A percentile compares a stretch with the other conserved stretches of the same genome.
Conservation (phyloP, 2,888 invertebrate genomes). For the Pandemis cinnamomeana region DNA sequence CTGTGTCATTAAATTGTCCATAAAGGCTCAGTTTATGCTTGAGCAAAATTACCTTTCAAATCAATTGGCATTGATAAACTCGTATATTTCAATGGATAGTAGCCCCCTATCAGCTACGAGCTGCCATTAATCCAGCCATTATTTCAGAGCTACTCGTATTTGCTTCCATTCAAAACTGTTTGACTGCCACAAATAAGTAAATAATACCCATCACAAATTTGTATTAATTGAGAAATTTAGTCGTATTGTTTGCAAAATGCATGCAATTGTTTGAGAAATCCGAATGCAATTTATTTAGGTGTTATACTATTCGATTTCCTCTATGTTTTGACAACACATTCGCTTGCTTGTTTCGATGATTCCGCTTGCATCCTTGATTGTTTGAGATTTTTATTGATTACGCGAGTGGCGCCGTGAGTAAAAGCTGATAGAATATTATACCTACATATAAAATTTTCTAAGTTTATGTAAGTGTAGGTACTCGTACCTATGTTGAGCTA, state of each 20-base stretch:
- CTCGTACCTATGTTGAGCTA: too few species aligned
- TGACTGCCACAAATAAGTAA: not conserved
- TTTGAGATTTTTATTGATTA: too few species aligned
- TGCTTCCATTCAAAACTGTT: not conserved
- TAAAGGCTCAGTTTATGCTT: not conserved
- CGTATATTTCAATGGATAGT: not conserved
- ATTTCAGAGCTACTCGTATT: not conserved
- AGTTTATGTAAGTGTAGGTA: too few species aligned
- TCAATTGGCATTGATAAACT: constrained; percentile 5
- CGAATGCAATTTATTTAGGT: too few species aligned
- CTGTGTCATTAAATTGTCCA: not conserved
- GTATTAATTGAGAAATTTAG: constrained; percentile 1
- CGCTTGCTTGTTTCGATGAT: too few species aligned
- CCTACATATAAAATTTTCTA: too few species aligned
- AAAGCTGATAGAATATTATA: too few species aligned
- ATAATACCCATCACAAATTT: not conserved
- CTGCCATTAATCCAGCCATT: constrained; percentile 2
- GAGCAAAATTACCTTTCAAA: constrained; percentile 2
- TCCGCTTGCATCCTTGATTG: too few species aligned
- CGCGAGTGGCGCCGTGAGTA: too few species aligned
- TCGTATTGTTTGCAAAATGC: not conserved
- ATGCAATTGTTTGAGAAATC: not conserved
- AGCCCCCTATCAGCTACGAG: not conserved
- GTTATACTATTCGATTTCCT: too few species aligned
- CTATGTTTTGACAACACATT: too few species aligned